phyloP scores from a whole-genome alignment of 2,888 invertebrate species.

The Mesochorus sp. region DNA sequence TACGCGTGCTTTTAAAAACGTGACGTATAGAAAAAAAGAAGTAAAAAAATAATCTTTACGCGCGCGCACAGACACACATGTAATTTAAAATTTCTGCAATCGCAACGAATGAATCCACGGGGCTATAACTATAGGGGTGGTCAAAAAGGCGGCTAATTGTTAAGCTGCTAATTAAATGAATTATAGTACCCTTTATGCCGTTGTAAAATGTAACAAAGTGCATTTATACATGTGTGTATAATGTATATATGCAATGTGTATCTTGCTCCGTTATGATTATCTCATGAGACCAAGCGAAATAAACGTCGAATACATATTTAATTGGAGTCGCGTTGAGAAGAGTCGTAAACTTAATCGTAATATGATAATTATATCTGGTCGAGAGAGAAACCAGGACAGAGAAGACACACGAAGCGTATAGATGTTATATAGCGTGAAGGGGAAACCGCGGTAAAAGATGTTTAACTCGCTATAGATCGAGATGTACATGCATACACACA shows the following conservation, averaged over 20 bases:
- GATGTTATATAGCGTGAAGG: not conserved
- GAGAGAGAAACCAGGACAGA: not conserved
- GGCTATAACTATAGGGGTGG: conserved; percentile 32
- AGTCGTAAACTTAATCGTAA: conserved; percentile 74
- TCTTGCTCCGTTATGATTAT: conserved; percentile 41
- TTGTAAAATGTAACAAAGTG: conserved; percentile 63
- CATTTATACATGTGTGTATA: not conserved
- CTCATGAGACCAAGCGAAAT: conserved; percentile 36
- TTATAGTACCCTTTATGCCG: conserved; percentile 43
- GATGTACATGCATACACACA: not conserved
- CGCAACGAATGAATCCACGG: not conserved
- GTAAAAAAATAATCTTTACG: not conserved
- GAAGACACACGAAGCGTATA: conserved; percentile 4
- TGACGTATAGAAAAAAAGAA: not conserved
- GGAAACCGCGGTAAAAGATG: conserved; percentile 28
- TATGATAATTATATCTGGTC: conserved; percentile 73
- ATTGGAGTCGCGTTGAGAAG: conserved; percentile 67
- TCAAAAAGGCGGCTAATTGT: conserved; percentile 24
- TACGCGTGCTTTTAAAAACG: conserved; percentile 8
- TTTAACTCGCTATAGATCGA: conserved; percentile 28
- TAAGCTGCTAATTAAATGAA: conserved; percentile 39
- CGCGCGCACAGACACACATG: too few relatives aligned
- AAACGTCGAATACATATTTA: conserved; percentile 68
- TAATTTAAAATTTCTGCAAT: too few relatives aligned
- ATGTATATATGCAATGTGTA: too few relatives aligned